These are phyloP conservation scores for Drosophila borealis DNA, from an alignment of 2,888 invertebrate genomes.

Conservation along the genomic window DNA sequence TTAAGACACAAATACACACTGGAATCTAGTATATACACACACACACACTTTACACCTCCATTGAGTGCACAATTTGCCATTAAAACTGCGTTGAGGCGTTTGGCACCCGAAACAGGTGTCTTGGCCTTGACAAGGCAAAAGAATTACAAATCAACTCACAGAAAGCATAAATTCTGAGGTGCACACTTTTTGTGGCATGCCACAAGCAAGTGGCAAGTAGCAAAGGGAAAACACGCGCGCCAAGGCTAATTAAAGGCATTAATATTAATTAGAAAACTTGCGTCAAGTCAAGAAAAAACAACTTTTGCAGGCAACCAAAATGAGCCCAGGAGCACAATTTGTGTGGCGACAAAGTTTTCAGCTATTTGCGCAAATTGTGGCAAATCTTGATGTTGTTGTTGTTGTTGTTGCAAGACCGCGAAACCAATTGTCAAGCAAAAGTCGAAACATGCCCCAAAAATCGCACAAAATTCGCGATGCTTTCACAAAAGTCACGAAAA, in stretches of 20 bases:
- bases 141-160: background rate
- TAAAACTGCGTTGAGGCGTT: slow-evolving; percentile 36
- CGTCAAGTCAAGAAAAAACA: slow-evolving; percentile 19
- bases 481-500: slow-evolving; percentile 51
- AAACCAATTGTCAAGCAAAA: slow-evolving; percentile 50
- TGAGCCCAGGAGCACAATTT: slow-evolving; percentile 55
- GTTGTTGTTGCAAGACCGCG: too few species aligned
- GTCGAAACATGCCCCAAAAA: slow-evolving; percentile 34
- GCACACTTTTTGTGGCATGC: slow-evolving; percentile 4
- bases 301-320: slow-evolving; percentile 43
- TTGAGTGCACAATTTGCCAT: slow-evolving; percentile 20
- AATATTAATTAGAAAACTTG: slow-evolving; percentile 75
- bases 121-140: slow-evolving; percentile 8
- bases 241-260: slow-evolving; percentile 65
- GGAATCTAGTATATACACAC: too few species aligned
- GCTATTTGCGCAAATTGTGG: slow-evolving; percentile 39
- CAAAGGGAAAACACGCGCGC: background rate
- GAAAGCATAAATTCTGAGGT: background rate
- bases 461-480: slow-evolving; percentile 42
- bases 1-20: background rate
- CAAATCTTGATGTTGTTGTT: slow-evolving; percentile 39
- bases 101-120: slow-evolving; percentile 33
- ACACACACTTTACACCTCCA: background rate
- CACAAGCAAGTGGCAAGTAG: slow-evolving; percentile 9
- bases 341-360: slow-evolving; percentile 22